Evolutionary conservation across 2,888 invertebrate genomes (phyloP).

Genomic region (Dasysyrphus albostriatus): DNA sequence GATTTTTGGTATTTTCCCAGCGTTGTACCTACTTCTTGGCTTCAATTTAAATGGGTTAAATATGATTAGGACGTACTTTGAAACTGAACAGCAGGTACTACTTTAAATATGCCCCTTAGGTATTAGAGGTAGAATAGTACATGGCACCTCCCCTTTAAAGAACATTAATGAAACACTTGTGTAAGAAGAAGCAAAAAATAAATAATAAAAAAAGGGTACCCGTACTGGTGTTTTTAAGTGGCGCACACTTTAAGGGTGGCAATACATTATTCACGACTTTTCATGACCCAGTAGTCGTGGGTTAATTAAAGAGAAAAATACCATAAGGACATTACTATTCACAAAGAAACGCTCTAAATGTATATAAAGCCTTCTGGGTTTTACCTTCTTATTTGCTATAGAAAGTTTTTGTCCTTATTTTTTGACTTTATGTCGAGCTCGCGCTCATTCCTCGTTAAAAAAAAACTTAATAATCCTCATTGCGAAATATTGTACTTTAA

Average conservation of each 20-base stretch:
- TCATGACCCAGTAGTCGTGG: slow-evolving; percentile 34
- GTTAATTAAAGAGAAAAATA: slow-evolving; percentile 56
- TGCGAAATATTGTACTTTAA: slow-evolving; percentile 8
- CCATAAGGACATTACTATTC: slow-evolving; percentile 40
- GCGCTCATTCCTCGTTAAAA: background rate
- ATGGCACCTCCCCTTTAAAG: background rate
- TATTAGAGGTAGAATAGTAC: background rate
- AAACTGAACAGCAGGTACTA: background rate
- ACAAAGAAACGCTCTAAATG: background rate
- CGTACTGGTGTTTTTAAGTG: background rate
- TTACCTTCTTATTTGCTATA: background rate
- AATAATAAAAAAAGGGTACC: slow-evolving; percentile 2
- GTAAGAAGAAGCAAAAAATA: background rate
- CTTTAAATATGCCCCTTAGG: background rate
- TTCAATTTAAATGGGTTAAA: slow-evolving; percentile 44
- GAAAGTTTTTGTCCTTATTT: background rate
- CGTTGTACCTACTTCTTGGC: slow-evolving; percentile 7
- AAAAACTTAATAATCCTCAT: slow-evolving; percentile 30
- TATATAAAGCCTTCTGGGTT: background rate
- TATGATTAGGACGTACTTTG: slow-evolving; percentile 16
- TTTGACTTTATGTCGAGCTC: background rate
- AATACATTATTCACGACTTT: slow-evolving; percentile 39
- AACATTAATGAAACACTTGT: slow-evolving; percentile 9
- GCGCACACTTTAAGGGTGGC: slow-evolving; percentile 15
- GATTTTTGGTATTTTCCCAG: slow-evolving; percentile 12